A percentile compares a stretch with the other conserved stretches of the same genome.
phyloP scores from a whole-genome alignment of 2,797 vertebrate genomes.

The Protonibea diacanthus region DNA sequence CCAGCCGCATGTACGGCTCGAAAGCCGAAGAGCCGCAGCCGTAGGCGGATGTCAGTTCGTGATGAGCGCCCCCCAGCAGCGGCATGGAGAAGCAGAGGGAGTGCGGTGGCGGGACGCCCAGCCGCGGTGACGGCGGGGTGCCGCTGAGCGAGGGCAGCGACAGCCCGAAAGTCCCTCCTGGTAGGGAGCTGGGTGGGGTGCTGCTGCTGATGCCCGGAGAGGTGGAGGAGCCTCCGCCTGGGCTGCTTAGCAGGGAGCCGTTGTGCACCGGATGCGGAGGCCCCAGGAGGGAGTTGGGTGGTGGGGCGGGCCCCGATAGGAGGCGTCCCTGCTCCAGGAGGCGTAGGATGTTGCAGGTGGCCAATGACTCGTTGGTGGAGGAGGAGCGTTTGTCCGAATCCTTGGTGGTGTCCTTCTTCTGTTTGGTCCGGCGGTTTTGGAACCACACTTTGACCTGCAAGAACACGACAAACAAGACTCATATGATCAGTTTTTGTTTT shows the following conservation, averaged over 20 bases:
- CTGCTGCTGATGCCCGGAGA: conserved; percentile 73
- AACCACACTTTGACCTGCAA: conserved; percentile 98
- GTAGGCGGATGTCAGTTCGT: conserved; percentile 86
- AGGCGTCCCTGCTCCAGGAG: conserved; percentile 94
- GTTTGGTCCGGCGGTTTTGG: conserved; percentile 97
- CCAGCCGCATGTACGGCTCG: conserved; percentile 92
- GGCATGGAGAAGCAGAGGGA: conserved; percentile 89
- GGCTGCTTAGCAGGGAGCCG: conserved; percentile 80
- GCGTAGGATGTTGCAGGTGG: conserved; percentile 94
- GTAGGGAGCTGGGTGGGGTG: conserved; percentile 71
- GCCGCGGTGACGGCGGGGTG: conserved; percentile 82
- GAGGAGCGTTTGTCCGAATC: conserved; percentile 92
- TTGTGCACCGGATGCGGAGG: conserved; percentile 75
- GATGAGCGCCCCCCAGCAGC: conserved; percentile 85
- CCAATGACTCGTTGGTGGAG: conserved; percentile 90
- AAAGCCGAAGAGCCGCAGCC: conserved; percentile 92
- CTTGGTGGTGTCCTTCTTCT: conserved; percentile 98
- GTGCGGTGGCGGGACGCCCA: conserved; percentile 80
- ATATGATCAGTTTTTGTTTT: neutral
- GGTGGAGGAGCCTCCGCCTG: conserved; percentile 72
- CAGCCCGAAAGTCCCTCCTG: conserved; percentile 82
- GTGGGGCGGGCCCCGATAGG: conserved; percentile 87
- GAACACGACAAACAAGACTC: conserved; percentile 15
- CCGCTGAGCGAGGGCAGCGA: conserved; percentile 85
- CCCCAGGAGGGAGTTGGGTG: conserved; percentile 86